Conservation (phyloP, 1,140 invertebrate species). For the Hormaphis cornu region DNA sequence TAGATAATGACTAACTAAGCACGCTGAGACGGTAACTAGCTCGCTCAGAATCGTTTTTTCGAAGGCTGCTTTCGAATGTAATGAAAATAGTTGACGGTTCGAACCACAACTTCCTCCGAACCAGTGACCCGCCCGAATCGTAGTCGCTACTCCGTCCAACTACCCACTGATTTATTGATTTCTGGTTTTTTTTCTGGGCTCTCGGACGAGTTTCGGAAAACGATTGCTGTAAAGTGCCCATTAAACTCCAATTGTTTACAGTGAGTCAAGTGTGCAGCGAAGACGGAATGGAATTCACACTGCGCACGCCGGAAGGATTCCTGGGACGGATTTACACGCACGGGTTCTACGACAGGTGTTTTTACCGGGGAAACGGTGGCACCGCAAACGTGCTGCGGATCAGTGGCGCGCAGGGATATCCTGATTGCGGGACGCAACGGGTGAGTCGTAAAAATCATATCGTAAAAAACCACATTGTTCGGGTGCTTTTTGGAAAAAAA, state of each 20-base stretch:
- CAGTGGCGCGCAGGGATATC: slow-evolving; percentile 77
- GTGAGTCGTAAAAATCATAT: slow-evolving; percentile 48
- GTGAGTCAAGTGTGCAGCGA: slow-evolving; percentile 84
- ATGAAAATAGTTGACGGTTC: too few species aligned
- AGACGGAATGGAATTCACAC: slow-evolving; percentile 86
- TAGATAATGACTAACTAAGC: too few species aligned
- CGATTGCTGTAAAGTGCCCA: too few species aligned
- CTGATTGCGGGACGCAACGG: slow-evolving; percentile 78
- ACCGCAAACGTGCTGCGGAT: slow-evolving; percentile 72
- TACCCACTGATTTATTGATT: too few species aligned
- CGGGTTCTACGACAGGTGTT: slow-evolving; percentile 82
- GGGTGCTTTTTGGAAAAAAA: not conserved
- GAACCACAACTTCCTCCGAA: too few species aligned
- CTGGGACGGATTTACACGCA: slow-evolving; percentile 83
- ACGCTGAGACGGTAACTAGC: too few species aligned
- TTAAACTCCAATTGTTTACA: slow-evolving; percentile 42
- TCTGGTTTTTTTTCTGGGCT: too few species aligned
- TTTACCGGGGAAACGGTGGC: slow-evolving; percentile 79
- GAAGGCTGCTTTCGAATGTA: too few species aligned
- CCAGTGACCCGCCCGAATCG: too few species aligned
- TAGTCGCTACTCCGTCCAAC: too few species aligned
- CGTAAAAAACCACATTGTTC: not conserved
- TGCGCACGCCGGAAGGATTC: slow-evolving; percentile 78
- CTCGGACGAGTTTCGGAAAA: too few species aligned
- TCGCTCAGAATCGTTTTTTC: too few species aligned